Base-by-base conservation (phyloP, 2,113 vertebrate genomes). In the Neolamprologus cancellatus region DNA sequence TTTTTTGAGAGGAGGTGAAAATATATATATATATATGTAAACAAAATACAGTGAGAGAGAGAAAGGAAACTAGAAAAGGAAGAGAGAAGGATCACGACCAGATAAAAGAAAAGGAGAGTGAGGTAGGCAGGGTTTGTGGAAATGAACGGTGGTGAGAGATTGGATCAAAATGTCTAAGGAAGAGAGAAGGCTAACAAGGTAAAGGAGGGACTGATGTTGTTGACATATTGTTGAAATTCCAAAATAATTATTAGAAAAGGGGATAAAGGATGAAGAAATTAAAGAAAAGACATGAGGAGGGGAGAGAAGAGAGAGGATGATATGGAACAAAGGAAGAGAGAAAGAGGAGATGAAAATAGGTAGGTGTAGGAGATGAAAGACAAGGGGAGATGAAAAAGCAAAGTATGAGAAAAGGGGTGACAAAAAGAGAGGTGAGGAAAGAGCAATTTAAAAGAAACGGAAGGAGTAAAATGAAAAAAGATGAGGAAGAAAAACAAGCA, bases 81-180 rank as follows among this genome's bases (percentile, higher is more conserved):
- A 41, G 39, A 28, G 41, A 12, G 30, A 50, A 34, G 23, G 8
- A 23, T 17, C 0, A n/a, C 2, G 0, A 61, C 5, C 10, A 48
- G 5, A 20, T 41, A 8, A 52, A 71, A 54, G 25, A 2, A 39
- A 7, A 39, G 36, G 25, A 78, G 12, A 64, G 10, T 20, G 18
- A 0, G 59, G 10, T 36, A 64, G 59, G 32, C 3, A 64, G 59
- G 59, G 59, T 36, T 64, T 64, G 59, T 64, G 59, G 32, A 39
- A 30, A 1, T 18, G 7, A 82, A 39, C 3, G 5, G n/a, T 20
- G 1, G 30, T 12, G 6, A 46, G 23, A 46, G 41, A 74, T 46
- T 18, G 0, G 18, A 30, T 48, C 2, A 48, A 64, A 32, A 48
- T 7, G 14, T 8, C 44, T 3, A 50, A 46, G 9, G 28, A 36